Evolutionary conservation across 2,888 invertebrate species (phyloP).

Genomic region (Coleophora deauratella): DNA sequence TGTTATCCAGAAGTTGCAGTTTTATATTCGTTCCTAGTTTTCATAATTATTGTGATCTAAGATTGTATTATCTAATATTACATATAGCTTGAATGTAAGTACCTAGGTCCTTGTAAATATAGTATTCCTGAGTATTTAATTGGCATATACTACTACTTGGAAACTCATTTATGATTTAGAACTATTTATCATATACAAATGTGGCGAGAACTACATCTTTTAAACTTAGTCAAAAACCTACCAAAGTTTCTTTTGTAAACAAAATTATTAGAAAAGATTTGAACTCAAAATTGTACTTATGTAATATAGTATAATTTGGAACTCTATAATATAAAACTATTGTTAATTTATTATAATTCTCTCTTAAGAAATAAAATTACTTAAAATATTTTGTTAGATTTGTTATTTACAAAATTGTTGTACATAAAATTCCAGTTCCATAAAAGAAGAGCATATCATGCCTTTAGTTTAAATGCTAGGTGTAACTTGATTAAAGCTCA

Average conservation of each 20-base stretch:
- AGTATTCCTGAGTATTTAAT: too few relatives aligned
- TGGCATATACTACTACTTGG: too few relatives aligned
- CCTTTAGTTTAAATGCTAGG: slow-evolving; percentile 27
- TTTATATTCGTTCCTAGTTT: slow-evolving; percentile 41
- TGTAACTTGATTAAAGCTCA: slow-evolving; percentile 34
- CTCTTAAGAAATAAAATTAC: slow-evolving; percentile 21
- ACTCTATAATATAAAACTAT: slow-evolving; percentile 17
- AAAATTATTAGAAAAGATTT: slow-evolving; percentile 13
- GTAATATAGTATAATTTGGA: slow-evolving; percentile 16
- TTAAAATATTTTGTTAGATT: slow-evolving; percentile 53
- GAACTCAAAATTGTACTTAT: slow-evolving; percentile 10
- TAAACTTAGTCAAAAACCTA: slow-evolving; percentile 19
- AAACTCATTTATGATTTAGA: too few relatives aligned
- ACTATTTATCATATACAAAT: background rate
- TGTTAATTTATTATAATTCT: slow-evolving; percentile 19
- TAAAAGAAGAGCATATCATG: slow-evolving; percentile 50
- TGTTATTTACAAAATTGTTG: slow-evolving; percentile 47
- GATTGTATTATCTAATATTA: slow-evolving; percentile 29
- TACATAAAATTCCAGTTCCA: slow-evolving; percentile 35
- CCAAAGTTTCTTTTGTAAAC: slow-evolving; percentile 20
- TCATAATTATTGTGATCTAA: slow-evolving; percentile 29
- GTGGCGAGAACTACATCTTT: slow-evolving; percentile 12
- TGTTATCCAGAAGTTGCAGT: slow-evolving; percentile 10
- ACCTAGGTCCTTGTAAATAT: too few relatives aligned
- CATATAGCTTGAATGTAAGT: background rate